Evolutionary conservation across 1,140 invertebrate species (phyloP).

Genomic region (Globodera ellingtonae): DNA sequence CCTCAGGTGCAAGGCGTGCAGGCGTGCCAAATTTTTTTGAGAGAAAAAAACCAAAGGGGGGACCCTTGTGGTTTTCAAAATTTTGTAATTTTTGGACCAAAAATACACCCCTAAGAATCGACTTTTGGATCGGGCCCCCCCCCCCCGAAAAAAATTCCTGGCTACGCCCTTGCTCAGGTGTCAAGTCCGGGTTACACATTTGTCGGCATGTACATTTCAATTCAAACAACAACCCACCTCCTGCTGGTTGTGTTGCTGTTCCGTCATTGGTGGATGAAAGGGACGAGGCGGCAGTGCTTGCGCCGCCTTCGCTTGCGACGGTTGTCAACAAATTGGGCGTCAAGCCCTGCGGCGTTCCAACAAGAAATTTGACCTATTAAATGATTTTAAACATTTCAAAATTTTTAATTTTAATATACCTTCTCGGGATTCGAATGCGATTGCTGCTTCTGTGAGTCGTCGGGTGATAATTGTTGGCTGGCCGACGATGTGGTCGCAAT

Average conservation of each 20-base stretch:
- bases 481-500: background rate
- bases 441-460: background rate
- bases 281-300: background rate
- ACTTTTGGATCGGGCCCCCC: too few relatives aligned
- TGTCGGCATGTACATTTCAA: too few relatives aligned
- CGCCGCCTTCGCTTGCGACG: background rate
- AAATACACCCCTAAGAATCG: too few relatives aligned
- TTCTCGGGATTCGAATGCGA: background rate
- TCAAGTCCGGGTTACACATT: background rate
- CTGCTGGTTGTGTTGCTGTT: slow-evolving; percentile 3
- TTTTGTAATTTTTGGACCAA: too few relatives aligned
- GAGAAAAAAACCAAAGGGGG: too few relatives aligned
- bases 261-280: background rate
- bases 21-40: too few relatives aligned
- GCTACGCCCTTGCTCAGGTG: too few relatives aligned
- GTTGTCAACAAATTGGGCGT: background rate
- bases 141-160: too few relatives aligned
- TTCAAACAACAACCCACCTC: background rate
- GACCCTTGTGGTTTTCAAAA: too few relatives aligned
- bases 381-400: background rate
- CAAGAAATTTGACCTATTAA: slow-evolving; percentile 21
- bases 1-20: too few relatives aligned
- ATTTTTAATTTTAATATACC: background rate
- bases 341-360: slow-evolving; percentile 15
- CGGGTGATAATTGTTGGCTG: background rate